phyloP scores from a whole-genome alignment of 2,113 vertebrate species.

The Corynorhinus townsendii region DNA sequence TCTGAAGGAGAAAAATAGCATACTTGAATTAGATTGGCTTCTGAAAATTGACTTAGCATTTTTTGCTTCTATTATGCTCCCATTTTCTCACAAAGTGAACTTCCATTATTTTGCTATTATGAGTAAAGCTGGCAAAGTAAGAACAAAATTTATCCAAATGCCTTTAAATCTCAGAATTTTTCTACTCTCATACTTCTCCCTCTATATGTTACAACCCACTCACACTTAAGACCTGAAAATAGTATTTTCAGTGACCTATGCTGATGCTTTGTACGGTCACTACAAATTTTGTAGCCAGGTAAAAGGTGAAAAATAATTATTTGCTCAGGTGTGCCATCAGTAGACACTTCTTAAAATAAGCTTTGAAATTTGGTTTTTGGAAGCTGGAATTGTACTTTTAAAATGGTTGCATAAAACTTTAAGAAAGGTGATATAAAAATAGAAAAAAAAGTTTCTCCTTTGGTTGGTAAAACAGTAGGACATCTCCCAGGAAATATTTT shows the following conservation, averaged over 20 bases:
- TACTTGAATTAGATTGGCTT: neutral
- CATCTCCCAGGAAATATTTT: neutral
- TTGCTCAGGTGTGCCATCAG: neutral
- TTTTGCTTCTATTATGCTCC: neutral
- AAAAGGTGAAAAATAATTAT: neutral
- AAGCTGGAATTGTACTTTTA: neutral
- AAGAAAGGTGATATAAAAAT: neutral
- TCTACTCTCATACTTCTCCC: neutral
- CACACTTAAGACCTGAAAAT: neutral
- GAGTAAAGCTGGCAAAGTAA: neutral
- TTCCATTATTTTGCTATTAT: constrained; percentile 15
- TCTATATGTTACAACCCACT: neutral
- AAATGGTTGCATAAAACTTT: neutral
- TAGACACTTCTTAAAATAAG: neutral
- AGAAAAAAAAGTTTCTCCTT: neutral
- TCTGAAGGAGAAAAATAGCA: neutral
- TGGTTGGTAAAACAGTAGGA: neutral
- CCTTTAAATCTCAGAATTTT: neutral
- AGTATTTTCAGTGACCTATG: neutral
- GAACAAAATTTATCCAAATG: neutral
- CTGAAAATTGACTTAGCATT: neutral
- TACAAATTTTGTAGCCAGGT: neutral
- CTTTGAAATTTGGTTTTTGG: neutral
- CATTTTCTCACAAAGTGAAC: neutral
- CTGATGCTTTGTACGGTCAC: neutral